Evolutionary conservation across 2,113 vertebrate species (phyloP).

Genomic region (Coryphaenoides rupestris): DNA sequence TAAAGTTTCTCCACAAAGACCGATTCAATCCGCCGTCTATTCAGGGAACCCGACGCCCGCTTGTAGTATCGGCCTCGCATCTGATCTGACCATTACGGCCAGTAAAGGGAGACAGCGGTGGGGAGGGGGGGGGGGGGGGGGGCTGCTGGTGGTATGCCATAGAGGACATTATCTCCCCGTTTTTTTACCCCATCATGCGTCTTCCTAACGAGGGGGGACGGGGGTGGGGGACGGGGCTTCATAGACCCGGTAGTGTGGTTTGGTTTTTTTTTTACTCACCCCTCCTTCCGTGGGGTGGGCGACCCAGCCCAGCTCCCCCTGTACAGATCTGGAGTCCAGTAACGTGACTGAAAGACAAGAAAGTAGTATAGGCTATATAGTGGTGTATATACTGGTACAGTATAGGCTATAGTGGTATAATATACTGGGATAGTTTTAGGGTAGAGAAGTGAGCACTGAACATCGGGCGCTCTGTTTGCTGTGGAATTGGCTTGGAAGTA

Average conservation of each 20-base stretch:
- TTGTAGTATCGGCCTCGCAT: slow-evolving; percentile 81
- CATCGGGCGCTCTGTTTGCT: too few species aligned
- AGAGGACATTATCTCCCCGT: slow-evolving; percentile 53
- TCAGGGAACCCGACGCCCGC: slow-evolving; percentile 85
- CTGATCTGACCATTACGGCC: slow-evolving; percentile 80
- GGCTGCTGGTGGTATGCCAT: slow-evolving; percentile 22
- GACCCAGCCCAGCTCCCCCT: slow-evolving; percentile 96
- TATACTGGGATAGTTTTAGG: too few species aligned
- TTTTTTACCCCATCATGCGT: slow-evolving; percentile 41
- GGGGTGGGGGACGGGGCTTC: too few species aligned
- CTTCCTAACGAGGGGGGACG: slow-evolving; percentile 50
- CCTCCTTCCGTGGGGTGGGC: slow-evolving; percentile 97
- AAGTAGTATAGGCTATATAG: too few species aligned
- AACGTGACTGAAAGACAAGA: slow-evolving; percentile 83
- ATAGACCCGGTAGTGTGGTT: slow-evolving; percentile 1
- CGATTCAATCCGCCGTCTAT: slow-evolving; percentile 82
- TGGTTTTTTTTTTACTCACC: slow-evolving; percentile 77
- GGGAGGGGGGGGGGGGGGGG: slow-evolving; percentile 26
- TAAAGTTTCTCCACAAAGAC: slow-evolving; percentile 92
- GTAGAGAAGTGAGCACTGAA: slow-evolving; percentile 47
- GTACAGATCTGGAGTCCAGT: slow-evolving; percentile 95
- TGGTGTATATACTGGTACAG: too few species aligned
- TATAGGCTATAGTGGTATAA: too few species aligned
- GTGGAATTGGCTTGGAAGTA: too few species aligned
- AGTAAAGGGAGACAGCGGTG: slow-evolving; percentile 30